Evolutionary conservation across 2,797 vertebrate genomes (phyloP), one percentile per base, ranked within the genome.

Genomic region (Hydrocynus forskahlii): DNA sequence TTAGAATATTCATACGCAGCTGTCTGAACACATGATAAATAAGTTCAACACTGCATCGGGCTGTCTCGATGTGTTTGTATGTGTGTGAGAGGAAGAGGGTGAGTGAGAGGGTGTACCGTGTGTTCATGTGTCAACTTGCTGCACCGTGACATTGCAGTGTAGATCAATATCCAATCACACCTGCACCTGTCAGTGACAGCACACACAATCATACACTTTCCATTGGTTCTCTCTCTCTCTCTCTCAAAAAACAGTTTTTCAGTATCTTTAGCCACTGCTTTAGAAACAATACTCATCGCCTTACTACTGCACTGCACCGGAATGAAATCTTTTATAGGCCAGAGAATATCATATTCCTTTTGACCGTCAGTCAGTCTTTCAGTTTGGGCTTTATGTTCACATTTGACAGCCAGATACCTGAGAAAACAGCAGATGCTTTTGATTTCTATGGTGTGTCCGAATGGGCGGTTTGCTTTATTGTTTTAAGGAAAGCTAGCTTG

Each of bases 141-240:
- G 78, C 72, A 64, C 64, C n/a, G 66, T 81, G 81, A 86, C 81
- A 64, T 78, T 81, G 70, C 78, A 79, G 78, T 48, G 50, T 17
- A 75, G 85, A 88, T 88, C 88, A 81, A 88, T 88, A 89, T 85
- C 84, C 85, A 87, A 89, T 87, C 86, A 87, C 78, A 80, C 81
- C 81, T 43, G 71, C 79, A 79, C 87, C 82, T 85, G 73, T 82
- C 76, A 78, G 81, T 77, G 35, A 69, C 68, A 40, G 64, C 81
- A 83, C 76, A 83, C 82, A 62, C 81, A 82, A 69, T 81, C 67
- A 68, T 63, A 83, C 76, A 75, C 64, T 43, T 60, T 69, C 71
- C 21, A 12, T 60, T 70, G 12, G 19, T 48, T 62, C 10, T 57
- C 13, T 23, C 40, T 74, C 21, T 80, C 8, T 54, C 0, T 64